Percentiles rank a stretch among this genome's conserved stretches.
Conservation (phyloP, 2,797 vertebrate species). For the Echeneis naucrates region DNA sequence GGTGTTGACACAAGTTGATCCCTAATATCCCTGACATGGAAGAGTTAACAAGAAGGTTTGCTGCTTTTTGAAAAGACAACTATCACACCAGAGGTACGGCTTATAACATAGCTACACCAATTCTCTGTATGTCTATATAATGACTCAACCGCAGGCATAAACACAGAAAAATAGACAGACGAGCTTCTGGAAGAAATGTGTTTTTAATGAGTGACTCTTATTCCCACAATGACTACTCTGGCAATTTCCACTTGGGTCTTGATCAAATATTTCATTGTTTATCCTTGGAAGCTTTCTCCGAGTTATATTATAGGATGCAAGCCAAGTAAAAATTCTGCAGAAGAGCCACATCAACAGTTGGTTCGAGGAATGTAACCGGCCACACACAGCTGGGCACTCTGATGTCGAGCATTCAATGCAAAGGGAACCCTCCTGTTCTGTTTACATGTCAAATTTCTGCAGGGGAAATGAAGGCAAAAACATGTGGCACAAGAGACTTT, state of each 20-base stretch:
- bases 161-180: slow-evolving; percentile 21
- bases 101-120: slow-evolving; percentile 23
- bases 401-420: slow-evolving; percentile 45
- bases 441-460: slow-evolving; percentile 58
- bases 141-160: slow-evolving; percentile 9
- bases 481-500: slow-evolving; percentile 55
- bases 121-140: slow-evolving; percentile 43
- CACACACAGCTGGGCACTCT: slow-evolving; percentile 50
- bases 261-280: slow-evolving; percentile 68
- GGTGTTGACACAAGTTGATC: slow-evolving; percentile 41
- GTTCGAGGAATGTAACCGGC: slow-evolving; percentile 43
- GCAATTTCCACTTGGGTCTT: slow-evolving; percentile 58
- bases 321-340: slow-evolving; percentile 44
- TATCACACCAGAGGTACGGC: slow-evolving; percentile 15
- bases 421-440: slow-evolving; percentile 20
- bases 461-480: slow-evolving; percentile 31
- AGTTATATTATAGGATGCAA: slow-evolving; percentile 53
- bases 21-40: slow-evolving; percentile 31
- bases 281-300: slow-evolving; percentile 54
- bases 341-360: slow-evolving; percentile 62
- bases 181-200: slow-evolving; percentile 39
- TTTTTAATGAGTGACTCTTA: slow-evolving; percentile 65
- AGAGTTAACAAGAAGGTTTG: slow-evolving; percentile 47
- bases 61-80: slow-evolving; percentile 14
- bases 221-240: slow-evolving; percentile 61